Base-by-base conservation (phyloP, 2,888 invertebrate species). In the Tenthredo mesomela region DNA sequence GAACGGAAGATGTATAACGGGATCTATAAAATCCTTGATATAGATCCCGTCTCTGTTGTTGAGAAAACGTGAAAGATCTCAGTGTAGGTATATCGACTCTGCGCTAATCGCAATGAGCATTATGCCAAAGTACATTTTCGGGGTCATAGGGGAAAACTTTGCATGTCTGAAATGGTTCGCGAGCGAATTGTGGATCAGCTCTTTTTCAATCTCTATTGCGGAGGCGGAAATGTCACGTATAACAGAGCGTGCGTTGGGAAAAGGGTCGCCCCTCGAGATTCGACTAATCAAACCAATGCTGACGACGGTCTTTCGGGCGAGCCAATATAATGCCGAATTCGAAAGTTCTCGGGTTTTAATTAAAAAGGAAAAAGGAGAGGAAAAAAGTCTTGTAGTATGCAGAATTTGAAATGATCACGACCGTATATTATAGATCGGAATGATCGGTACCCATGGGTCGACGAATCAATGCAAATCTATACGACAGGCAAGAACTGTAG, bases 261-360 rank as follows among this genome's bases (percentile, higher is more conserved):
- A 33, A 67, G 18, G 67, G 67, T 67, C 67, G 33, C 33, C 61
- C 25, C 25, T 67, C 33, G 67, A 67, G 67, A 67, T 33, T 67
- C 29, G 67, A 18, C 67, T 67, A 67, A 67, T 67, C 67, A 67
- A 67, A 67, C 67, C 67, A 25, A 67, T 33, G 67, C 67, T 67
- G 67, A 67, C 67, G 67, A 67, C 29, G 67, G 67, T 67, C 67
- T 67, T 67, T 15, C 33, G 33, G 33, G 33, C 33, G 67, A 33
- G 67, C 29, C 67, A 67, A 18, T 67, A 15, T 33, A 67, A 67
- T 33, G 5, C 67, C 67, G 33, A 33, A 33, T 67, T 25, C 33
- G 18, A 33, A 25, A 33, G 67, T 67, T 67, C 67, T 67, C 67
- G 33, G 33, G 33, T 33, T 67, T 33, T 67, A 25, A 67, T 67